Conservation (phyloP, 2,113 vertebrate genomes). For the Spermophilus dauricus region DNA sequence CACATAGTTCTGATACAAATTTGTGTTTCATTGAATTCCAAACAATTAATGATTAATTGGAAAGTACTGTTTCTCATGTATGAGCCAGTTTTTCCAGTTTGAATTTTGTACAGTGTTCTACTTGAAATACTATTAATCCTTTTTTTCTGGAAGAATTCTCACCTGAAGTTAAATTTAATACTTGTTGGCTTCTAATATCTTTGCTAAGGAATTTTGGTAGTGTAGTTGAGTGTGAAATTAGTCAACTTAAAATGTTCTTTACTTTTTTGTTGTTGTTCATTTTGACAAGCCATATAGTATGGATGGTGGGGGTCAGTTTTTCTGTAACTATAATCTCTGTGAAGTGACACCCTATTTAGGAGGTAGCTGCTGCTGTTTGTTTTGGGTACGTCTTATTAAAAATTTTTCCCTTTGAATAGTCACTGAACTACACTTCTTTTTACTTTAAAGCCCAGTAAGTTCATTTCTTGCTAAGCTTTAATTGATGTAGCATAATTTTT, state of each 20-base stretch:
- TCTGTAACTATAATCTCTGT: background rate
- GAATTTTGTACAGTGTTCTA: background rate
- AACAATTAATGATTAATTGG: background rate
- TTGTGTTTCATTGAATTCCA: background rate
- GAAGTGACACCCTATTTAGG: background rate
- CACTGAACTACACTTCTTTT: background rate
- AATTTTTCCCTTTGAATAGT: background rate
- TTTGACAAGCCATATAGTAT: background rate
- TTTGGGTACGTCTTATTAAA: background rate
- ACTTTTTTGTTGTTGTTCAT: background rate
- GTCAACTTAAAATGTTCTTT: background rate
- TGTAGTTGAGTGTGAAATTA: background rate
- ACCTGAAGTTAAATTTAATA: background rate
- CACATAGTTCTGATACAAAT: background rate
- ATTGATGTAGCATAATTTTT: background rate
- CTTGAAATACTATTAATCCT: background rate
- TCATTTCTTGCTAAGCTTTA: conserved; percentile 2
- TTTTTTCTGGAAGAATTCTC: conserved; percentile 18
- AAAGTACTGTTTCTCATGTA: background rate
- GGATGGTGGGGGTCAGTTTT: background rate
- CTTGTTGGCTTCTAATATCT: background rate
- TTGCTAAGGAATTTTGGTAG: conserved; percentile 25
- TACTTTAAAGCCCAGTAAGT: background rate
- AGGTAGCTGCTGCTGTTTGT: background rate
- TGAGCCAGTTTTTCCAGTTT: background rate